Base-by-base conservation (phyloP, 2,888 invertebrate species). In the Ctena decussata region DNA sequence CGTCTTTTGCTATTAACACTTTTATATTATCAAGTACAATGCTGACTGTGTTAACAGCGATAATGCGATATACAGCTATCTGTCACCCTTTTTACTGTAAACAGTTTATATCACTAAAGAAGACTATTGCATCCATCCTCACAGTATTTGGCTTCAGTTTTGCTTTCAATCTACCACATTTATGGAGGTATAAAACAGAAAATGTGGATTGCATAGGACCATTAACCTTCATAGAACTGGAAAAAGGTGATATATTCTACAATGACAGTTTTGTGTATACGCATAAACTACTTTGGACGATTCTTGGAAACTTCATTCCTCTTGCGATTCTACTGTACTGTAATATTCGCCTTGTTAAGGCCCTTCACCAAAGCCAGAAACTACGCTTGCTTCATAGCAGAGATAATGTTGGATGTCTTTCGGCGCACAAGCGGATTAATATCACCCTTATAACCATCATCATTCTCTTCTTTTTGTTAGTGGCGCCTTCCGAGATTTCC, bases 61-160 rank as follows among this genome's bases (percentile, higher is more conserved):
- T 97, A 79, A 97, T 97, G 94, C 96, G 97, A 72, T 97, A 97
- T 95, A 97, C 97, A 39, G 97, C 97, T 83, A 97, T 97, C 0
- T 97, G 97, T 91, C 97, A 97, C 95, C 97, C 97, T 2, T 97
- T 97, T 5, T 97, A 97, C 91, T 96, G 97, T 15, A 96, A 97
- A 70, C 97, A 97, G 6, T 96, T 97, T 44, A 96, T 97, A 94
- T 97, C 97, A 37, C 87, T 91, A 3, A 97, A 90, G 44, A 92
- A 93, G 53, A 96, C 97, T 92, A 96, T 97, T 8, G 83, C 96
- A 75, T 97, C 97, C 3, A 97, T 97, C 69, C 96, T 96, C 71
- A 96, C 97, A 74, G 97, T 97, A 87, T 97, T 97, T 21, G 90
- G 97, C 79, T 96, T 96, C 71, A 97, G 97, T 12, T 97, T 97